Evolutionary conservation across 2,888 invertebrate species (phyloP).

Genomic region (Amphipoea oculea): DNA sequence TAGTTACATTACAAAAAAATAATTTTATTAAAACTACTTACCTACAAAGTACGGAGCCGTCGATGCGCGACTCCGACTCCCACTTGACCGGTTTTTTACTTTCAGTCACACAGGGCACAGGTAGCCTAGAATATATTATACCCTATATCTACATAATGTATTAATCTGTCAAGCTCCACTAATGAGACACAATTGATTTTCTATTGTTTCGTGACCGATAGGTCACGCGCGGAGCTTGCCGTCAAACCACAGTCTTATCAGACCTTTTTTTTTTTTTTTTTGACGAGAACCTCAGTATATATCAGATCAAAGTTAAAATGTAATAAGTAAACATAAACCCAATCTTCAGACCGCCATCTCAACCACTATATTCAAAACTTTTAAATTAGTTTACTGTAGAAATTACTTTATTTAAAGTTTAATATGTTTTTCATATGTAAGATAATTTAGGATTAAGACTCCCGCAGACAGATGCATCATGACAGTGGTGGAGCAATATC

Average conservation of each 20-base stretch:
- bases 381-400: conserved; percentile 3
- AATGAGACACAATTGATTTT: too few relatives aligned
- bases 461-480: too few relatives aligned
- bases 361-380: conserved; percentile 7
- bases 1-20: too few relatives aligned
- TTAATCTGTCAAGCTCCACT: too few relatives aligned
- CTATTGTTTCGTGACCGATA: too few relatives aligned
- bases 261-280: too few relatives aligned
- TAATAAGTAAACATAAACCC: conserved; percentile 8
- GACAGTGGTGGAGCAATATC: too few relatives aligned
- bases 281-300: neutral
- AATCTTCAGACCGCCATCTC: conserved; percentile 2
- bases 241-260: neutral
- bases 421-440: conserved; percentile 6
- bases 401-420: neutral
- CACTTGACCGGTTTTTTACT: neutral
- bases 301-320: conserved; percentile 20
- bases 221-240: too few relatives aligned
- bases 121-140: neutral
- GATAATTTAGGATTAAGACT: conserved; percentile 1
- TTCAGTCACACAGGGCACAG: neutral
- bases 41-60: too few relatives aligned
- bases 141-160: neutral
- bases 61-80: too few relatives aligned
- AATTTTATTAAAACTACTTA: too few relatives aligned